These are phyloP conservation scores for Bactericera cockerelli DNA, from an alignment of 1,140 invertebrate species.

Conservation along the genomic window DNA sequence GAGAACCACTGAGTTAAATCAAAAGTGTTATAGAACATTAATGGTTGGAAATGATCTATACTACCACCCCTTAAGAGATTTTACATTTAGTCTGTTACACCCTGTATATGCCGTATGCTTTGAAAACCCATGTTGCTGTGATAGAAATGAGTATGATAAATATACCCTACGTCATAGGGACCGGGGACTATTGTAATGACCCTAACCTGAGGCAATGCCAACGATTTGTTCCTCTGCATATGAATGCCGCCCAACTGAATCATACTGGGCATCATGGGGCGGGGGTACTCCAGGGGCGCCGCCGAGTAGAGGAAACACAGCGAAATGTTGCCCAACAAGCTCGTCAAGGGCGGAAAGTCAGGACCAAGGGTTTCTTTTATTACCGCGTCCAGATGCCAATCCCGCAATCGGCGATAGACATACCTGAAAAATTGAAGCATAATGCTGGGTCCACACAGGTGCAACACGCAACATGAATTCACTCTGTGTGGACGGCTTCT, in stretches of 20 bases:
- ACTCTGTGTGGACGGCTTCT: too few species aligned
- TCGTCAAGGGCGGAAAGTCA: background rate
- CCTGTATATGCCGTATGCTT: too few species aligned
- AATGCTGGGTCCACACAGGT: too few species aligned
- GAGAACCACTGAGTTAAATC: too few species aligned
- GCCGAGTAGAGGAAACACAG: background rate
- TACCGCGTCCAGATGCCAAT: background rate
- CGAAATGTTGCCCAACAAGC: constrained; percentile 2
- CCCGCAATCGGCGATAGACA: background rate
- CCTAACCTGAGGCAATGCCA: background rate
- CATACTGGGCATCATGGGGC: background rate
- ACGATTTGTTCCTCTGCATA: background rate
- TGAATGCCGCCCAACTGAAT: background rate
- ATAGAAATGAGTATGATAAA: too few species aligned
- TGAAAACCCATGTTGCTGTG: too few species aligned
- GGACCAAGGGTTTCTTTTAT: background rate
- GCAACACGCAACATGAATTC: too few species aligned
- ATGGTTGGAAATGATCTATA: too few species aligned
- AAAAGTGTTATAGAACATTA: too few species aligned
- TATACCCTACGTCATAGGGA: too few species aligned
- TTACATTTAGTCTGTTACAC: too few species aligned
- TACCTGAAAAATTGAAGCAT: background rate
- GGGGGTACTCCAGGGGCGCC: background rate
- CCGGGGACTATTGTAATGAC: background rate
- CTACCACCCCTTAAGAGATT: too few species aligned